Base-by-base conservation (phyloP, 1,140 invertebrate species). In the Steinernema feltiae region DNA sequence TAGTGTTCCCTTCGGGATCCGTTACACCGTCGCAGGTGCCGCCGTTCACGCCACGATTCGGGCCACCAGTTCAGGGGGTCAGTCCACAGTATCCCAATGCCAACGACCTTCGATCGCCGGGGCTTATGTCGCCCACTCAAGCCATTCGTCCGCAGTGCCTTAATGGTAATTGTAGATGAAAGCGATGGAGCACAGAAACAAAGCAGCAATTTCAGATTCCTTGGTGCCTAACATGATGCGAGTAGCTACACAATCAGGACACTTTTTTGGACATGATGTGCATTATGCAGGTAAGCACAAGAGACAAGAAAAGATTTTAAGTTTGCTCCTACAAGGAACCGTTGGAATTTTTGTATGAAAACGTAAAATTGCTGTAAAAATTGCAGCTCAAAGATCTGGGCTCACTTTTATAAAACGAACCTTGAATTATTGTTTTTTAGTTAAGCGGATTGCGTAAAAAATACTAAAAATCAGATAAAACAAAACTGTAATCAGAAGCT, bases 41-140 rank as follows among this genome's bases (percentile, higher is more conserved):
- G 12, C 12, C 12, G 12, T 63, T 63, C 53, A 63, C 12, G 12
- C 53, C 53, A 27, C 15, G 53, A 3, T 63, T 63, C 53, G 53
- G 53, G 53, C 53, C 53, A 3, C 53, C 53, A 15, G 53, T 63
- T 15, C 53, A 63, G 24, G 53, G 53, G 12, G 24, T 63, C 53
- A n/a, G 15, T 15, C 53, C 53, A 63, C 53, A 63, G 53, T 63
- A 63, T 27, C 53, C 53, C 53, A 63, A 63, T 63, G 53, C 53
- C 12, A 27, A 15, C 15, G 53, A 63, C 15, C 53, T 63, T 12
- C 53, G 53, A 15, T 63, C 53, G 12, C 53, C 53, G 53, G 53
- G 53, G 24, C 53, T 63, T 21, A 63, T 63, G 53, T 63, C 53
- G 7, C 53, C 53, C 7, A 63, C 12, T 3, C 53, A 63, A 21